These are phyloP conservation scores for Cheilosia variabilis DNA, from an alignment of 2,888 invertebrate genomes.

Conservation along the genomic window DNA sequence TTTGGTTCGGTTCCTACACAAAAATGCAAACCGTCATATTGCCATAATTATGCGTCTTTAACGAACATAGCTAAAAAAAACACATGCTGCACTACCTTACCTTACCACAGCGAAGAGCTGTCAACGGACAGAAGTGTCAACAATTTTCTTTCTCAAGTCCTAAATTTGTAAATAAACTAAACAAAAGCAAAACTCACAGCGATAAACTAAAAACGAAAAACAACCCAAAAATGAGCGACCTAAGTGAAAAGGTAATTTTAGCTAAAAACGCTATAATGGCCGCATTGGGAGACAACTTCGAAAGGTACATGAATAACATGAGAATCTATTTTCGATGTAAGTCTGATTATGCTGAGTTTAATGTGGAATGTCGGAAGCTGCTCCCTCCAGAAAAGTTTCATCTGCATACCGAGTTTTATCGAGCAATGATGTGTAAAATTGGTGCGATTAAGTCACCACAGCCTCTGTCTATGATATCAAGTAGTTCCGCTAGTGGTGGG, in stretches of 20 bases:
- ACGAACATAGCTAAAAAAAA: too few species aligned
- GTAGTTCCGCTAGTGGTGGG: conserved; percentile 75
- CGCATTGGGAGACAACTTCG: conserved; percentile 88
- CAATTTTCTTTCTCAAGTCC: too few species aligned
- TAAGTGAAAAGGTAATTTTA: conserved; percentile 79
- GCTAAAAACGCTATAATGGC: conserved; percentile 80
- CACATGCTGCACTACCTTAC: too few species aligned
- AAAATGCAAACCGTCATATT: too few species aligned
- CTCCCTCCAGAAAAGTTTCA: conserved; percentile 90
- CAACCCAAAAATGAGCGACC: conserved; percentile 77
- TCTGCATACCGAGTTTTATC: conserved; percentile 92
- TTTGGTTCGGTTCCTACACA: too few species aligned
- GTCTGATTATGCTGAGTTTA: conserved; percentile 93
- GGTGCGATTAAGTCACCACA: conserved; percentile 80
- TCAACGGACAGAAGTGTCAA: too few species aligned
- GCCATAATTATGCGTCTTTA: too few species aligned
- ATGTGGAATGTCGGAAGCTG: conserved; percentile 90
- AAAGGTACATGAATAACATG: conserved; percentile 89
- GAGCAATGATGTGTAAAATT: conserved; percentile 92
- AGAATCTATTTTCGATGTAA: conserved; percentile 90
- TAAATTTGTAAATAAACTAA: not conserved
- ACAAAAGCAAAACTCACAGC: not conserved
- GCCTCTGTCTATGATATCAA: conserved; percentile 57
- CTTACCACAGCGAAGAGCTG: too few species aligned
- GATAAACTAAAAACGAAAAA: not conserved